Conservation (phyloP, 1,140 invertebrate genomes). For the Cheumatopsyche charites region DNA sequence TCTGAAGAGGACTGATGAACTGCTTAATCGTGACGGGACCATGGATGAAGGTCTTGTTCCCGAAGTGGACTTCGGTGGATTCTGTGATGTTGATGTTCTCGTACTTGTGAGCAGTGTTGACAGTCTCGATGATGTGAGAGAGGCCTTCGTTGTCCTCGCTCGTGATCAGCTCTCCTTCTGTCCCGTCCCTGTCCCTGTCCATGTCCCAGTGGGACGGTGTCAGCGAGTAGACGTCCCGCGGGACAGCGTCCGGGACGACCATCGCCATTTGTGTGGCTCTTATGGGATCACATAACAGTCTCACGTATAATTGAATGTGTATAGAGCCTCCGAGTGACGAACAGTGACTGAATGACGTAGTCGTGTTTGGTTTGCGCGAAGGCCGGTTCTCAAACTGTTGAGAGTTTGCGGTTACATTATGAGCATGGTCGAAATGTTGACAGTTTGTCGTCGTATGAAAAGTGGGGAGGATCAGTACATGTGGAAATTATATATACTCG, state of each 20-base stretch:
- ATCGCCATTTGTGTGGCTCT: too few relatives aligned
- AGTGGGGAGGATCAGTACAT: too few relatives aligned
- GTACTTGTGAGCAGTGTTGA: slow-evolving; percentile 41
- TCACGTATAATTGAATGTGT: too few relatives aligned
- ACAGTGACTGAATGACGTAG: too few relatives aligned
- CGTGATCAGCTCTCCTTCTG: not conserved
- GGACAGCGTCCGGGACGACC: not conserved
- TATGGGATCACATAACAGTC: too few relatives aligned
- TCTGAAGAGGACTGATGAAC: slow-evolving; percentile 57
- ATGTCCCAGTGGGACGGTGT: not conserved
- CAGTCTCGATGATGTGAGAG: slow-evolving; percentile 14
- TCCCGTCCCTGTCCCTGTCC: not conserved
- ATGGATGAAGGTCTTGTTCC: slow-evolving; percentile 69
- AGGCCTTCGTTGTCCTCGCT: not conserved
- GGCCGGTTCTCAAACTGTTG: too few relatives aligned
- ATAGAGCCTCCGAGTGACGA: too few relatives aligned
- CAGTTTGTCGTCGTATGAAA: too few relatives aligned
- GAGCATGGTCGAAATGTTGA: too few relatives aligned
- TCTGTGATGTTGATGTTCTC: slow-evolving; percentile 65
- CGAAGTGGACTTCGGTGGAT: slow-evolving; percentile 68
- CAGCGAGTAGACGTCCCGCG: not conserved
- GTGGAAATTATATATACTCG: too few relatives aligned
- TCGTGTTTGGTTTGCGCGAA: too few relatives aligned
- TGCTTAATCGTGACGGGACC: slow-evolving; percentile 71
- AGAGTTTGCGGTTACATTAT: too few relatives aligned